A percentile compares a stretch with the other conserved stretches of the same genome.
phyloP scores from a whole-genome alignment of 2,888 invertebrate genomes.

The Operophtera brumata region DNA sequence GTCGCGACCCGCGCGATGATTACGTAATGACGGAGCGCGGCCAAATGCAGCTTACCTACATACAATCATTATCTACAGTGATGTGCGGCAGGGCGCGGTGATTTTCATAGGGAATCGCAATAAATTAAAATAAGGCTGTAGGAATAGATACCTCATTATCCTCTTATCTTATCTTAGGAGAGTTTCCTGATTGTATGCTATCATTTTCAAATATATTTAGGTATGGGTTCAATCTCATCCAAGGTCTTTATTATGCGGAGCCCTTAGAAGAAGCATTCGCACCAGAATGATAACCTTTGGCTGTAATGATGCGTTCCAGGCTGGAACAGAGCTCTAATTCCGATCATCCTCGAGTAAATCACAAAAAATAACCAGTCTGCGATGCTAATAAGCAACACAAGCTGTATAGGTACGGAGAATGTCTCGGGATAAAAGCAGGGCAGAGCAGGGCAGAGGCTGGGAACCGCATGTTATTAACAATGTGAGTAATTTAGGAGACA shows the following conservation, averaged over 20 bases:
- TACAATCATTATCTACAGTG: slow-evolving; percentile 18
- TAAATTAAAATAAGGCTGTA: not conserved
- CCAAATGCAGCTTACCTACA: slow-evolving; percentile 19
- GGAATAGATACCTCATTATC: no score
- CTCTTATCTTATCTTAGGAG: no score
- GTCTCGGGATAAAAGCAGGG: not conserved
- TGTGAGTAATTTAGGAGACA: slow-evolving; percentile 38
- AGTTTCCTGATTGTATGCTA: no score
- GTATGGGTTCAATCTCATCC: no score
- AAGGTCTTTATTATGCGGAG: no score
- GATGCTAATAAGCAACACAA: slow-evolving; percentile 17
- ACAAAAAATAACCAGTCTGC: slow-evolving; percentile 13
- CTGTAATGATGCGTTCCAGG: not conserved
- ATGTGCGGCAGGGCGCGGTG: not conserved
- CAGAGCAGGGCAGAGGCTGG: slow-evolving; percentile 9
- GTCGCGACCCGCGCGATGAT: slow-evolving; percentile 36
- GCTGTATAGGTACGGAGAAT: slow-evolving; percentile 2
- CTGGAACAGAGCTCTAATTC: slow-evolving; percentile 7
- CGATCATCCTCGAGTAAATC: slow-evolving; percentile 13
- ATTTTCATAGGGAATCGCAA: not conserved
- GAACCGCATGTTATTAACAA: slow-evolving; percentile 35
- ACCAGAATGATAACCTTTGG: not conserved
- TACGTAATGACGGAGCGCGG: slow-evolving; percentile 38
- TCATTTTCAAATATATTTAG: no score
- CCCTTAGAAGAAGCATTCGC: no score